Conservation (phyloP, 2,888 invertebrate species). For the Steinernema carpocapsae region DNA sequence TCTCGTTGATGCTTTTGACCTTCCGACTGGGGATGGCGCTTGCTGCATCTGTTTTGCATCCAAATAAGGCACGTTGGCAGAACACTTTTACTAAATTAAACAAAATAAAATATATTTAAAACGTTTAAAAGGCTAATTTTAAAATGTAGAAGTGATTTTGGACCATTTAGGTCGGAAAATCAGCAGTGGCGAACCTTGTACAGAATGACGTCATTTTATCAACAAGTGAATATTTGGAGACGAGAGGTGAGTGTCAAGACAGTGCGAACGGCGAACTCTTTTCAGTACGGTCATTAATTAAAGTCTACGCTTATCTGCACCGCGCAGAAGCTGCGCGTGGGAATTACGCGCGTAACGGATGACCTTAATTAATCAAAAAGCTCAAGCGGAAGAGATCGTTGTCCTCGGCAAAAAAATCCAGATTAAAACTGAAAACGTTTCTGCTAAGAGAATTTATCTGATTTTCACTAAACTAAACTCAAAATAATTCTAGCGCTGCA, state of each 20-base stretch:
- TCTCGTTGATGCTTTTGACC: conserved; percentile 15
- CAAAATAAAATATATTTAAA: background rate
- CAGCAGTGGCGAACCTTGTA: conserved; percentile 1
- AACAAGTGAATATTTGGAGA: conserved; percentile 9
- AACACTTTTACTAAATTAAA: background rate
- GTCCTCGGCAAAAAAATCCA: background rate
- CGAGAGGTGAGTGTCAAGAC: background rate
- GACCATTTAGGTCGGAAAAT: conserved; percentile 15
- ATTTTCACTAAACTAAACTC: too few relatives aligned
- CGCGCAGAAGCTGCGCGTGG: conserved; percentile 30
- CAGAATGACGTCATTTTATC: background rate
- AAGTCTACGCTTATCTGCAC: conserved; percentile 23
- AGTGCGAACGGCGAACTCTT: background rate
- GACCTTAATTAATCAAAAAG: conserved; percentile 34
- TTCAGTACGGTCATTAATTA: conserved; percentile 14
- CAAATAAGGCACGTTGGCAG: background rate
- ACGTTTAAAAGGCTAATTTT: background rate
- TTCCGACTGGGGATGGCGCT: background rate
- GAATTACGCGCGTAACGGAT: conserved; percentile 23
- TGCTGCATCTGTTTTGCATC: conserved; percentile 20
- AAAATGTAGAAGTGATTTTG: too few relatives aligned
- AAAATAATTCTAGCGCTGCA: too few relatives aligned
- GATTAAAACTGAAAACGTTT: background rate
- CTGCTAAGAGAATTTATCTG: too few relatives aligned
- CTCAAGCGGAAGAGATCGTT: background rate